Conservation (phyloP, 2,888 invertebrate species). For the Tipula confusa region DNA sequence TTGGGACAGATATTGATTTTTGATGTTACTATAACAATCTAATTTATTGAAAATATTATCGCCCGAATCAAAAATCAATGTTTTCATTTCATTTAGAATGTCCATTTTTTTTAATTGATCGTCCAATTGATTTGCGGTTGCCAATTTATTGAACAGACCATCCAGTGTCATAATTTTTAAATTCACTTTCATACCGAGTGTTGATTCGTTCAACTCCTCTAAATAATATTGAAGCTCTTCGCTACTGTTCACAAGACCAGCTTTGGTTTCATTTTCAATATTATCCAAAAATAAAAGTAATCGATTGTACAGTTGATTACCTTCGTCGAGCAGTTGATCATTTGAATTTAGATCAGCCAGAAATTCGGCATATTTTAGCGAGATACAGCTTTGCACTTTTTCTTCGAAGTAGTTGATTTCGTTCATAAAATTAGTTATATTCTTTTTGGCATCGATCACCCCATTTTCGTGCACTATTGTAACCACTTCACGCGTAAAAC, state of each 20-base stretch:
- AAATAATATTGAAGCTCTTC: conserved; percentile 58
- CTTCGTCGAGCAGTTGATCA: conserved; percentile 45
- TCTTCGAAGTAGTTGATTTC: conserved; percentile 45
- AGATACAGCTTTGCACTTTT: conserved; percentile 45
- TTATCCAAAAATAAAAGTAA: conserved; percentile 42
- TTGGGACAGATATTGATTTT: conserved; percentile 46
- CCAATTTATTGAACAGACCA: conserved; percentile 49
- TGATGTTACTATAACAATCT: conserved; percentile 46
- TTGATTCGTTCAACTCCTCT: conserved; percentile 54
- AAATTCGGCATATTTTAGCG: conserved; percentile 47
- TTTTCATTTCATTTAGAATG: conserved; percentile 43
- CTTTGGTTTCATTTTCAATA: conserved; percentile 59
- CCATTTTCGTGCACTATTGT: conserved; percentile 37
- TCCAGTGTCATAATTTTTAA: conserved; percentile 50
- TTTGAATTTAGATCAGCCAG: conserved; percentile 45
- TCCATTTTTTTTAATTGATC: conserved; percentile 45
- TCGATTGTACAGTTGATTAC: conserved; percentile 42
- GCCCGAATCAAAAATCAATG: conserved; percentile 41
- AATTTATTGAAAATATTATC: conserved; percentile 43
- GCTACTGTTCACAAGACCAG: conserved; percentile 58
- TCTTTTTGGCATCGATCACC: conserved; percentile 40
- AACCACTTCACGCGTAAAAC: conserved; percentile 38
- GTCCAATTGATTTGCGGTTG: conserved; percentile 44
- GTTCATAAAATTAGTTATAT: conserved; percentile 42
- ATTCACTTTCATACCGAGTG: conserved; percentile 52